phyloP scores from a whole-genome alignment of 2,888 invertebrate genomes.

The Resseliella maxima region DNA sequence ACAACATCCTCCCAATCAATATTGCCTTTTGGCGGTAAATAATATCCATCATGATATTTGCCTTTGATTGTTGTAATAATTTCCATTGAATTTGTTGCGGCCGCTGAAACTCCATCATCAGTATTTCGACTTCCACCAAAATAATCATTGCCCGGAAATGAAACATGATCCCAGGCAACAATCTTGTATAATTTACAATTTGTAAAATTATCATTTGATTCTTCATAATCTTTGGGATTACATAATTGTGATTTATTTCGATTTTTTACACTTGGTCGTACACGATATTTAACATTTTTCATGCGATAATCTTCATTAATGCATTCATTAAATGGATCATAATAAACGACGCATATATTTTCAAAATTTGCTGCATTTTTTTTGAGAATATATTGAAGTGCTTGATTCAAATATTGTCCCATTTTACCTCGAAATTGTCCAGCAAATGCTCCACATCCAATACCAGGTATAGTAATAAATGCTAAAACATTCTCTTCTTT shows the following conservation, averaged over 20 bases:
- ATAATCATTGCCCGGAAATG: constrained; percentile 22
- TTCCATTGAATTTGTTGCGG: constrained; percentile 42
- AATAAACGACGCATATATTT: background rate
- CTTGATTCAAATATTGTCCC: constrained; percentile 43
- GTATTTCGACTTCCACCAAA: background rate
- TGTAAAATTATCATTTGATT: background rate
- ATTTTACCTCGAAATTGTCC: background rate
- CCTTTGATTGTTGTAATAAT: background rate
- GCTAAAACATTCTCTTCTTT: background rate
- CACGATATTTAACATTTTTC: background rate
- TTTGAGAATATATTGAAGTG: background rate
- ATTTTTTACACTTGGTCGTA: background rate
- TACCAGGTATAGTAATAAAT: background rate
- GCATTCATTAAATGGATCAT: background rate
- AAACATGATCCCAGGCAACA: constrained; percentile 46
- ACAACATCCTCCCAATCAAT: constrained; percentile 1
- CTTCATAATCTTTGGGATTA: background rate
- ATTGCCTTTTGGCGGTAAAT: background rate
- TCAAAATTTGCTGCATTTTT: background rate
- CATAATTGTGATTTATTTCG: background rate
- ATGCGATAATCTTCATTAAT: background rate
- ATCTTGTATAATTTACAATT: background rate
- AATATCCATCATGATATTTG: background rate
- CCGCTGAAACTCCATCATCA: constrained; percentile 48
- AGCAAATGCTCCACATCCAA: constrained; percentile 15